Conservation (phyloP, 2,888 invertebrate genomes). For the Noctua janthe region DNA sequence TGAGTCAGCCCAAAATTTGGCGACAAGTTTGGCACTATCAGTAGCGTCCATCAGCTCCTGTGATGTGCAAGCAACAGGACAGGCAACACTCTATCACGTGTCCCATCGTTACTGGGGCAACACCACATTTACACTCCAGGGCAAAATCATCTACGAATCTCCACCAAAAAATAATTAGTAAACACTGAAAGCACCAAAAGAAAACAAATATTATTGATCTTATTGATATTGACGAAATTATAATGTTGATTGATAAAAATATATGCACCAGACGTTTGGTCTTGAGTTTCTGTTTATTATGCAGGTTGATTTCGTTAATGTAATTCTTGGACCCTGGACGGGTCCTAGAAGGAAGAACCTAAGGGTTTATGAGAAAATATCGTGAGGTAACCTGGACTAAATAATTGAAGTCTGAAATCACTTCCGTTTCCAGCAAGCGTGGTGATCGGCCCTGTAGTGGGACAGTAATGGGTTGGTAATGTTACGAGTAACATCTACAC, state of each 20-base stretch:
- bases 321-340: too few species aligned
- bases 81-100: too few species aligned
- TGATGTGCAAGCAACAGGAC: too few species aligned
- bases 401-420: background rate
- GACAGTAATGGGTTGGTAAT: background rate
- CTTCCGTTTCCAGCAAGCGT: background rate
- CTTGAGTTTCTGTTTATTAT: background rate
- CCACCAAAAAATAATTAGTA: too few species aligned
- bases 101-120: too few species aligned
- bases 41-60: too few species aligned
- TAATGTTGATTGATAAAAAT: background rate
- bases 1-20: too few species aligned
- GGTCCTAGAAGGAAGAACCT: too few species aligned
- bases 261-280: background rate
- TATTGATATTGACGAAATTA: background rate
- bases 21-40: too few species aligned
- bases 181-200: background rate
- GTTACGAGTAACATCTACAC: background rate
- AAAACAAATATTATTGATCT: background rate
- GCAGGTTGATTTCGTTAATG: too few species aligned
- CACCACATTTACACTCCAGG: too few species aligned
- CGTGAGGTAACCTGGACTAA: background rate
- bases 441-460: background rate
- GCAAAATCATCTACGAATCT: too few species aligned
- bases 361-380: background rate